A percentile compares a stretch with the other conserved stretches of the same genome.
Conservation (phyloP, 2,113 vertebrate species). For the Zonotrichia leucophrys region DNA sequence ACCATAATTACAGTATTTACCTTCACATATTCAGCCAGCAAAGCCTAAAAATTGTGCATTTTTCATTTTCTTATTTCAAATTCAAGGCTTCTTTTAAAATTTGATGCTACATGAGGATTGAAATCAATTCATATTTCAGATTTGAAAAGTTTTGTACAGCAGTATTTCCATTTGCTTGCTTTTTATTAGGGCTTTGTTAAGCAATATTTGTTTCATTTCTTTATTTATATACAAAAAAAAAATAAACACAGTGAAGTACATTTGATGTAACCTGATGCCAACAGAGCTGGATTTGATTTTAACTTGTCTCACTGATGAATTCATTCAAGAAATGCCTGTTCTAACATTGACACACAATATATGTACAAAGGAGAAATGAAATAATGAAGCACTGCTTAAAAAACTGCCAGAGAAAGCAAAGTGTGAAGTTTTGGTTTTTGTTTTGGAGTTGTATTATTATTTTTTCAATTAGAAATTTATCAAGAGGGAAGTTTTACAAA, state of each 20-base stretch:
- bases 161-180: background rate
- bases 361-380: background rate
- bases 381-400: background rate
- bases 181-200: constrained; percentile 50
- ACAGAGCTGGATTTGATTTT: constrained; percentile 14
- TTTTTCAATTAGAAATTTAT: background rate
- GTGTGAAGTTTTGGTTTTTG: background rate
- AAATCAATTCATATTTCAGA: background rate
- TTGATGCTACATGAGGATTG: constrained; percentile 57
- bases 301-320: background rate
- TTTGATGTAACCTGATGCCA: background rate
- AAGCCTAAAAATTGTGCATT: no score
- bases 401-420: background rate
- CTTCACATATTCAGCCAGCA: no score
- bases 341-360: background rate
- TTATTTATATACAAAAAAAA: background rate
- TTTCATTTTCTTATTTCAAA: constrained; percentile 73
- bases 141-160: constrained; percentile 49
- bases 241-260: background rate
- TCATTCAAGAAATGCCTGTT: background rate
- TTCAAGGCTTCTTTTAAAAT: constrained; percentile 73
- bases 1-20: constrained; percentile 66
- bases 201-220: background rate
- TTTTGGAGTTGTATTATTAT: background rate
- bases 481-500: background rate